Evolutionary conservation across 1,140 invertebrate genomes (phyloP), one percentile per base, ranked within the genome.

Genomic region (Phthorimaea operculella): DNA sequence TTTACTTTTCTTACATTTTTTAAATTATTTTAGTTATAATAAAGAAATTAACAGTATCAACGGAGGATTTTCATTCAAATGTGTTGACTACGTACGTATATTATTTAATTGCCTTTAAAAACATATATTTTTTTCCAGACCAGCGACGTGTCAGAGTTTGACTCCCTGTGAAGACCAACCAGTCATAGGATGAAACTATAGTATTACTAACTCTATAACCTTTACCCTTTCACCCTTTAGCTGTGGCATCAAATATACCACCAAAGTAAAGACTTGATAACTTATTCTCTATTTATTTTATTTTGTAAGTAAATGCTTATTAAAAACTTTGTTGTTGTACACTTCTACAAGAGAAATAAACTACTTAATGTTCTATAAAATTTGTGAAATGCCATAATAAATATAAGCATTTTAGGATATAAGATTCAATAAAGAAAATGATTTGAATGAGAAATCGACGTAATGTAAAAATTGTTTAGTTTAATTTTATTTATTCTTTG

Each of bases 101-200:
- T n/a, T n/a, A n/a, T n/a, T n/a, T n/a, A n/a, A n/a, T n/a, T n/a
- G n/a, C n/a, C n/a, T n/a, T n/a, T n/a, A n/a, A n/a, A n/a, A n/a
- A n/a, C n/a, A n/a, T 39, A 5, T 10, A 3, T 66, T 60, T 56
- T 42, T 60, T 84, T 86, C 57, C 77, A 86, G 85, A 83, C 82
- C 1, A 85, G 85, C 60, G 85, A 86, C 58, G 82, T 85, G 14
- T 86, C 85, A 16, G 85, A 86, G 59, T 86, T 86, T 60, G 85
- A 86, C 62, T 86, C 85, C 21, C 76, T 86, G 54, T 86, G 71
- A 82, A 66, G 56, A 59, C n/a, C 12, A 53, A 50, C 28, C 34
- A 62, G 55, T 64, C 62, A 62, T 21, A 47, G 8, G 12, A 39
- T 39, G 36, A 12, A 39, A 9, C n/a, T 39, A 12, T 39, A 39